Evolutionary conservation across 2,113 vertebrate species (phyloP).

Genomic region (Nerophis lumbriciformis): DNA sequence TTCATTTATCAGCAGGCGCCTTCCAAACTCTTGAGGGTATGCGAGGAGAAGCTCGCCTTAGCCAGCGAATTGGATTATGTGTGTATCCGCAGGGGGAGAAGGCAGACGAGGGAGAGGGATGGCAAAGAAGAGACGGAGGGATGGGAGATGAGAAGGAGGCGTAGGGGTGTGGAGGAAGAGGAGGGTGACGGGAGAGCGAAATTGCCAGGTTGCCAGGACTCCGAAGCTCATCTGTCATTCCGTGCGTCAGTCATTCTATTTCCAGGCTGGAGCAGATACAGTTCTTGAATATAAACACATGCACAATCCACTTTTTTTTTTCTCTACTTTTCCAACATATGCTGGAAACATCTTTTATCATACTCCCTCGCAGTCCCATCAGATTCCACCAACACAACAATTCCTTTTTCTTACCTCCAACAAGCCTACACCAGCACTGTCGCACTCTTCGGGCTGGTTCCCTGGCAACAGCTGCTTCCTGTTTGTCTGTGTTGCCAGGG

Average conservation of each 20-base stretch:
- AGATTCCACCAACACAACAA: conserved; percentile 54
- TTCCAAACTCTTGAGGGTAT: conserved; percentile 34
- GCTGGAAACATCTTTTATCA: conserved; percentile 45
- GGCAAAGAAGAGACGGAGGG: conserved; percentile 35
- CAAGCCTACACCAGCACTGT: conserved; percentile 49
- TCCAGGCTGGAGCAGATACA: conserved; percentile 64
- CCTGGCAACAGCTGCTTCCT: conserved; percentile 77
- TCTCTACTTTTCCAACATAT: conserved; percentile 14
- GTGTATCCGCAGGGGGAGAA: conserved; percentile 52
- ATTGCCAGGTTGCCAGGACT: conserved; percentile 63
- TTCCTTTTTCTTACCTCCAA: conserved; percentile 54
- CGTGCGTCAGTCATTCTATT: conserved; percentile 73
- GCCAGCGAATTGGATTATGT: conserved; percentile 55
- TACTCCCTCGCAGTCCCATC: conserved; percentile 59
- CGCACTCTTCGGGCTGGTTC: conserved; percentile 60
- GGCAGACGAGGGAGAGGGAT: conserved; percentile 36
- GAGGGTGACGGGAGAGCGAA: conserved; percentile 33
- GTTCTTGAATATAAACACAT: conserved; percentile 38
- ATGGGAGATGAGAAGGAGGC: conserved; percentile 45
- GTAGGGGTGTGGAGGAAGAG: conserved; percentile 36
- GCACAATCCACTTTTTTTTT: conserved; percentile 30
- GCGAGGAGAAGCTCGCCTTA: conserved; percentile 46
- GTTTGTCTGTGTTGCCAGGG: conserved; percentile 65
- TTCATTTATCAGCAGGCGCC: neutral
- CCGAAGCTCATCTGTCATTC: conserved; percentile 66